Percentiles rank a stretch among this genome's conserved stretches.
phyloP scores from a whole-genome alignment of 2,113 vertebrate species.

The Sigmodon hispidus region DNA sequence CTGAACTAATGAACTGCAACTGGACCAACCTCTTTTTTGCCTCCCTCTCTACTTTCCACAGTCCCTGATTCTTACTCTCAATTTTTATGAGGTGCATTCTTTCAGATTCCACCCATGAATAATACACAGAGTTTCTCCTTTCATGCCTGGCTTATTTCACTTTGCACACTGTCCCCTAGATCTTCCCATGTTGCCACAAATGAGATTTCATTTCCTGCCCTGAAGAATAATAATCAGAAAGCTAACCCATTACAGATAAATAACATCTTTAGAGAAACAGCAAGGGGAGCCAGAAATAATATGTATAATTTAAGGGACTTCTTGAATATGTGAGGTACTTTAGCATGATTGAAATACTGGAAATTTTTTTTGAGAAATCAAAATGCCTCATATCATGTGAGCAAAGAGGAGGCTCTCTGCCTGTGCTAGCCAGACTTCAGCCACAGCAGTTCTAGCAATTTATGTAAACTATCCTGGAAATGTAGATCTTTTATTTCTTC shows the following conservation, averaged over 20 bases:
- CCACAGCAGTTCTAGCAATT: not conserved
- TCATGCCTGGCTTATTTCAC: not conserved
- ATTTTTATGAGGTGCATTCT: not conserved
- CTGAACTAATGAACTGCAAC: not conserved
- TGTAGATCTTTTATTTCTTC: not conserved
- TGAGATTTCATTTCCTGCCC: not conserved
- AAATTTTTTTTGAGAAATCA: slow-evolving; percentile 11
- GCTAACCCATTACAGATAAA: slow-evolving; percentile 42
- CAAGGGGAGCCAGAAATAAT: not conserved
- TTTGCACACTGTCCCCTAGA: not conserved
- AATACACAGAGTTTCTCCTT: not conserved
- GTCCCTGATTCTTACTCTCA: not conserved
- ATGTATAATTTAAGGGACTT: slow-evolving; percentile 24
- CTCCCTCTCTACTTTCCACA: not conserved
- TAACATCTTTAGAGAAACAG: not conserved
- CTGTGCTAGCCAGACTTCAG: not conserved
- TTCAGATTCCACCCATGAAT: not conserved
- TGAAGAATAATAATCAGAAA: slow-evolving; percentile 26
- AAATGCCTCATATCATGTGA: not conserved
- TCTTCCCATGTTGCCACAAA: not conserved
- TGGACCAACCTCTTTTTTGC: not conserved
- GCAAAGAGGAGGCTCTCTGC: not conserved
- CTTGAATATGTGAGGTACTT: not conserved
- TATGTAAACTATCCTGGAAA: not conserved
- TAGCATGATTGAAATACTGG: not conserved